Percentiles rank a stretch among this genome's conserved stretches.
phyloP scores from a whole-genome alignment of 1,140 invertebrate genomes.

The Pseudomyrmex sp. region DNA sequence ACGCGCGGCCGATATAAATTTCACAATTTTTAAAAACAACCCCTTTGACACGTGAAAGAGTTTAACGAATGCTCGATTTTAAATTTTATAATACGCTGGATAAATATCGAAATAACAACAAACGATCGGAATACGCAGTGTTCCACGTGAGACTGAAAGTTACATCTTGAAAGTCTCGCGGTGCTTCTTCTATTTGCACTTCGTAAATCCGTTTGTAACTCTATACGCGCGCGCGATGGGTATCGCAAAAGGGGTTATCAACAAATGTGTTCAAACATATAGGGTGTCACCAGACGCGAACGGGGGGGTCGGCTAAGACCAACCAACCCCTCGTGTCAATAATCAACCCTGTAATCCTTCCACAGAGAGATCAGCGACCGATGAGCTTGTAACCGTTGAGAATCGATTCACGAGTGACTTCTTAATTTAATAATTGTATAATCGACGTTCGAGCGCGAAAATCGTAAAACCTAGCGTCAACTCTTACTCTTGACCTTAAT shows the following conservation, averaged over 20 bases:
- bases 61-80: background rate
- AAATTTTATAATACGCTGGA: background rate
- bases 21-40: slow-evolving; percentile 80
- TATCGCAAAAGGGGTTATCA: slow-evolving; percentile 82
- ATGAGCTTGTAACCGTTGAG: slow-evolving; percentile 80
- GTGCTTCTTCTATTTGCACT: slow-evolving; percentile 69
- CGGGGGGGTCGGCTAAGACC: slow-evolving; percentile 55
- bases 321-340: slow-evolving; percentile 79
- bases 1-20: slow-evolving; percentile 79
- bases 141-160: slow-evolving; percentile 11
- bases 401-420: slow-evolving; percentile 81
- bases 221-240: slow-evolving; percentile 70
- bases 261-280: slow-evolving; percentile 85
- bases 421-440: slow-evolving; percentile 73
- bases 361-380: slow-evolving; percentile 67
- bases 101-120: background rate
- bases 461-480: background rate
- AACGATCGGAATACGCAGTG: background rate
- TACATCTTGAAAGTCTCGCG: slow-evolving; percentile 40
- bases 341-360: slow-evolving; percentile 83
- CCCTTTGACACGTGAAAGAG: slow-evolving; percentile 34
- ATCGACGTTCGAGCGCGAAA: background rate
- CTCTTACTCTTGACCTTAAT: too few relatives aligned
- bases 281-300: slow-evolving; percentile 78
- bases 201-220: slow-evolving; percentile 76